Percentiles rank a stretch among this genome's conserved stretches.
phyloP scores from a whole-genome alignment of 2,797 vertebrate genomes.

The Paramormyrops hopkinsi region DNA sequence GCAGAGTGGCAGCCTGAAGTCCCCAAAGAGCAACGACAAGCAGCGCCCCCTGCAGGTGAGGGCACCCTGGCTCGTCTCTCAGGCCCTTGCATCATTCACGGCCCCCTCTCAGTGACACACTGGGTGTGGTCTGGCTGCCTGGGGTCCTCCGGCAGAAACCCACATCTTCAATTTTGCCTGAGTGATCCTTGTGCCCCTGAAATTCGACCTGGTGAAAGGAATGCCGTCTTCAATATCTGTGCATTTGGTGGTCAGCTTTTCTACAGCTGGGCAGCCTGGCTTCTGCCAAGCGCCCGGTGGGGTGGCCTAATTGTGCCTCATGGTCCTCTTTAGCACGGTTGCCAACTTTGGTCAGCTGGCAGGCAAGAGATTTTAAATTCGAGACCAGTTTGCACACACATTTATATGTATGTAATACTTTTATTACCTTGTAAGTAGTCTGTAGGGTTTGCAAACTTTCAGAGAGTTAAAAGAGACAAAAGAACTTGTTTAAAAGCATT shows the following conservation, averaged over 20 bases:
- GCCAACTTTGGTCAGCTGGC: neutral
- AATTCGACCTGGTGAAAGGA: neutral
- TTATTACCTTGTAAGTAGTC: neutral
- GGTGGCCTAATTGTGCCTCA: neutral
- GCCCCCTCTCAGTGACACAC: conserved; percentile 17
- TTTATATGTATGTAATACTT: neutral
- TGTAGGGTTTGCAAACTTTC: neutral
- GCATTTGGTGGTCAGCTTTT: neutral
- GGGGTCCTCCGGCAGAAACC: neutral
- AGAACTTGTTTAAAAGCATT: neutral
- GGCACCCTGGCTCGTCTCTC: conserved; percentile 63
- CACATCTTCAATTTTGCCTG: neutral
- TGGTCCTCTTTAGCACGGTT: neutral
- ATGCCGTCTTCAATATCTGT: neutral
- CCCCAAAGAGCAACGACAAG: conserved; percentile 98
- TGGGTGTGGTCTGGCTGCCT: neutral
- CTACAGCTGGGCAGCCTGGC: neutral
- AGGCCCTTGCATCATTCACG: conserved; percentile 68
- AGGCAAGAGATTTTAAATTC: neutral
- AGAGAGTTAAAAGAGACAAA: neutral
- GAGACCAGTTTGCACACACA: neutral
- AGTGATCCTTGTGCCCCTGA: neutral
- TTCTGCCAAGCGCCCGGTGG: neutral
- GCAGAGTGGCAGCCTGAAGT: conserved; percentile 97
- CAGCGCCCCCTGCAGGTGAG: conserved; percentile 98